Percentiles rank a stretch among this genome's conserved stretches.
Conservation (phyloP, 2,113 vertebrate genomes). For the Zosterops borbonicus region DNA sequence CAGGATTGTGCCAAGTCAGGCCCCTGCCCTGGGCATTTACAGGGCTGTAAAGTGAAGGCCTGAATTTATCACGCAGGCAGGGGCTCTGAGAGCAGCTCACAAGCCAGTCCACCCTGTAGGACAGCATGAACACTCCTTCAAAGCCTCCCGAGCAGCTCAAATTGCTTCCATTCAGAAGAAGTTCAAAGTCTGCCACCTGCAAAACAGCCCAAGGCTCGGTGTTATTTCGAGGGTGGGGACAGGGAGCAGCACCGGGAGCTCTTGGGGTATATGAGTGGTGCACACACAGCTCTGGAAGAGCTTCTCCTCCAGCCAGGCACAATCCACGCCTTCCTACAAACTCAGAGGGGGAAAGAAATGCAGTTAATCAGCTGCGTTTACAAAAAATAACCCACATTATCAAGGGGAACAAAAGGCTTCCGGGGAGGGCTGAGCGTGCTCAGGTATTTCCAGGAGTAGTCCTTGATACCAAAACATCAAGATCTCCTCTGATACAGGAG, state of each 20-base stretch:
- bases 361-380: not conserved
- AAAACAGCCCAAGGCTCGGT: not conserved
- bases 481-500: not conserved
- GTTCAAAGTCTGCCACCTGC: not conserved
- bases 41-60: not conserved
- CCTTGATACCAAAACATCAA: rapidly evolving
- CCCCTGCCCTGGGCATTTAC: not conserved
- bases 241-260: not conserved
- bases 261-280: rapidly evolving
- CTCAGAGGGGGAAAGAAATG: not conserved
- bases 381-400: not conserved
- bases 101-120: not conserved
- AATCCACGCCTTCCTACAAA: not conserved
- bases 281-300: not conserved
- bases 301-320: not conserved
- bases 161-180: not conserved
- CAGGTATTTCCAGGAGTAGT: not conserved
- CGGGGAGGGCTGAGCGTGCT: not conserved
- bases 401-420: not conserved
- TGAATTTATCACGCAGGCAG: not conserved
- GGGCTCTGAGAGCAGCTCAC: not conserved
- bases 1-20: not conserved
- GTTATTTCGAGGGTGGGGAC: not conserved
- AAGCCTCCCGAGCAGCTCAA: not conserved
- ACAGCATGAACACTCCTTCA: not conserved